Evolutionary conservation across 2,888 invertebrate genomes (phyloP).

Genomic region (Bursaphelenchus okinawaensis): DNA sequence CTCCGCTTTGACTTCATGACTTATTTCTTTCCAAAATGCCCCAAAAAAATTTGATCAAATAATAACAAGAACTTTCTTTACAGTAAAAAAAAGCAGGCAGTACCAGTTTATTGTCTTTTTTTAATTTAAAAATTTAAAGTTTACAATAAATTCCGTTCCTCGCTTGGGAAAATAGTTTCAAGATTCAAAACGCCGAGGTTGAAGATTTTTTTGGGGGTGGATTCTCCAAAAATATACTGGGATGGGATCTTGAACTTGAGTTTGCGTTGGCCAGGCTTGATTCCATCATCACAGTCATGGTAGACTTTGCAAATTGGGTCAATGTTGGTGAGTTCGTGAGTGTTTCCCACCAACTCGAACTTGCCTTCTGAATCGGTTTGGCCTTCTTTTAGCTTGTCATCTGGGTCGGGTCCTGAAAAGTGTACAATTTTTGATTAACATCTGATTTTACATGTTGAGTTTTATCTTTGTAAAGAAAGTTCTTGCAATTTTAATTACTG

Average conservation of each 20-base stretch:
- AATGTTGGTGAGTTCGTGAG: constrained; percentile 31
- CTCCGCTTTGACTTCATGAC: no score
- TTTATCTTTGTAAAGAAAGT: background rate
- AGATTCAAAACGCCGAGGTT: constrained; percentile 38
- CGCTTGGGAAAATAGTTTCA: constrained; percentile 51
- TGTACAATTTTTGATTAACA: no score
- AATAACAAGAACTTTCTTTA: no score
- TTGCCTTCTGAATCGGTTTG: constrained; percentile 27
- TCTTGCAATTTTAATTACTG: no score
- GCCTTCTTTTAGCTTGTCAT: constrained; percentile 35
- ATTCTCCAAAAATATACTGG: constrained; percentile 19
- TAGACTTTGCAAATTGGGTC: constrained; percentile 33
- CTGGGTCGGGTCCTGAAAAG: constrained; percentile 39
- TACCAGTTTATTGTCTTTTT: no score
- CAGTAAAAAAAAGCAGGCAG: no score
- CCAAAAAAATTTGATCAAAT: no score
- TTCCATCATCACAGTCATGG: constrained; percentile 34
- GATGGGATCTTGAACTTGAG: constrained; percentile 25
- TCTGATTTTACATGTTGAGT: no score
- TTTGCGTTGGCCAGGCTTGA: constrained; percentile 30
- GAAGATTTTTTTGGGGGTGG: constrained; percentile 20
- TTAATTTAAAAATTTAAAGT: background rate
- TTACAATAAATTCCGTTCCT: constrained; percentile 42
- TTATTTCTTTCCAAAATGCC: no score
- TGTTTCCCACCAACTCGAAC: constrained; percentile 27